Base-by-base conservation (phyloP, 2,888 invertebrate species). In the Metellina segmentata region DNA sequence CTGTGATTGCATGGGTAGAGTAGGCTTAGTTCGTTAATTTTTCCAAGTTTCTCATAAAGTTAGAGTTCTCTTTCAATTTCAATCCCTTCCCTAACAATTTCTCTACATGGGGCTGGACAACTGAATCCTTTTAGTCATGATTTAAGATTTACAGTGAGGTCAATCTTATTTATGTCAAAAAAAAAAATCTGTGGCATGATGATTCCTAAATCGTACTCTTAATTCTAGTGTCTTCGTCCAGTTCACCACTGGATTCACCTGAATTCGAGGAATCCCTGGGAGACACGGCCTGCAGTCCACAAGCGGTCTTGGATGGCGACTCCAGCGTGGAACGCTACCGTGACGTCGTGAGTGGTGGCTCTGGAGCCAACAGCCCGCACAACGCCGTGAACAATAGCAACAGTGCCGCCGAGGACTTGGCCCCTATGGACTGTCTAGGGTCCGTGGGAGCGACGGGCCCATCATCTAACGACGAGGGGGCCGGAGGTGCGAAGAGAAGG, bases 401-500 rank as follows among this genome's bases (percentile, higher is more conserved):
- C 34, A 78, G 78, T 2, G 87, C 82, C 2, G 19, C 90, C 6
- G 86, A 91, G 34, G 87, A 91, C 82, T n/a, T 61, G 9, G 70
- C 53, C 7, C 48, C 86, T n/a, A 78, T 70, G 7, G 86, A 72
- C 61, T 74, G 71, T 11, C 20, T 77, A 6, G 83, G 82, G 6
- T 71, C 90, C 0, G 85, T 53, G 51, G 87, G 82, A 16, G 16
- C 74, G 6, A 74, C 81, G 1, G 89, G 85, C 0, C 92, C 92
- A 7, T 75, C 88, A 7, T 81, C 86, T 13, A 85, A 87, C 51
- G 92, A 90, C 34, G 93, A 92, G 48, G 89, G 89, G 11, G 49
- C 78, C 13, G 98, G 98, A 2, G 98, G 98, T 88, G 98, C 98
- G 94, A 99, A 99, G 95, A 96, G 99, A 94, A 96, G 99, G 93